These are phyloP conservation scores for Mobula birostris DNA, from an alignment of 2,113 vertebrate species.

Conservation along the genomic window DNA sequence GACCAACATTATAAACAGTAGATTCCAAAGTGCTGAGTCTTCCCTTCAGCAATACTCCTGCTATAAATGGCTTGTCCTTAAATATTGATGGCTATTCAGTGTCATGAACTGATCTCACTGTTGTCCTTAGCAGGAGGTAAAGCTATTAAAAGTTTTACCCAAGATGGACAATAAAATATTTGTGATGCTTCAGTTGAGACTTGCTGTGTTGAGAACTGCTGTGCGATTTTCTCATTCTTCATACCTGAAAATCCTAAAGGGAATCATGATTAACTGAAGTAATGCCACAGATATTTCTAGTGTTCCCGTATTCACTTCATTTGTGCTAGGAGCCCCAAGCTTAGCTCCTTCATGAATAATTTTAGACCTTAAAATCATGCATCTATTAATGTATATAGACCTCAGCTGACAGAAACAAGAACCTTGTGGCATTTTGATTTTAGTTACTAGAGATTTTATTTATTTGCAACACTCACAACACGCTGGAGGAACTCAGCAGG, in stretches of 20 bases:
- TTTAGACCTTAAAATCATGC: neutral
- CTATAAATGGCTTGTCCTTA: slow-evolving; percentile 29
- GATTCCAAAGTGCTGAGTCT: slow-evolving; percentile 25
- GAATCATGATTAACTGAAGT: too few species aligned
- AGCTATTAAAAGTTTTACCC: slow-evolving; percentile 17
- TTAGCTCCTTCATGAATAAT: neutral
- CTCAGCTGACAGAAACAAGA: neutral
- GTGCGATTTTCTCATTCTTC: neutral
- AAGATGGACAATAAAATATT: slow-evolving; percentile 23
- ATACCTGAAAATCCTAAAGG: too few species aligned
- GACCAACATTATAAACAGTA: neutral
- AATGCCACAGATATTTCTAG: too few species aligned
- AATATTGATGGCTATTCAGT: neutral
- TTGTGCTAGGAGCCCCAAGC: neutral
- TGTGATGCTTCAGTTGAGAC: neutral
- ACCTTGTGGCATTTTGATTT: neutral
- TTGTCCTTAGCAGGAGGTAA: neutral
- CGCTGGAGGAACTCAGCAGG: too few species aligned
- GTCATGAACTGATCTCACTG: neutral
- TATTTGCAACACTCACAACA: too few species aligned
- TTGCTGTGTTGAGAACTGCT: neutral
- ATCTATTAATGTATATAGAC: neutral
- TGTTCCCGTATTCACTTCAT: neutral
- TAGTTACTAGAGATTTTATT: neutral
- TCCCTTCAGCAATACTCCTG: neutral